phyloP scores from a whole-genome alignment of 2,113 vertebrate species.

The Gymnogyps californianus region DNA sequence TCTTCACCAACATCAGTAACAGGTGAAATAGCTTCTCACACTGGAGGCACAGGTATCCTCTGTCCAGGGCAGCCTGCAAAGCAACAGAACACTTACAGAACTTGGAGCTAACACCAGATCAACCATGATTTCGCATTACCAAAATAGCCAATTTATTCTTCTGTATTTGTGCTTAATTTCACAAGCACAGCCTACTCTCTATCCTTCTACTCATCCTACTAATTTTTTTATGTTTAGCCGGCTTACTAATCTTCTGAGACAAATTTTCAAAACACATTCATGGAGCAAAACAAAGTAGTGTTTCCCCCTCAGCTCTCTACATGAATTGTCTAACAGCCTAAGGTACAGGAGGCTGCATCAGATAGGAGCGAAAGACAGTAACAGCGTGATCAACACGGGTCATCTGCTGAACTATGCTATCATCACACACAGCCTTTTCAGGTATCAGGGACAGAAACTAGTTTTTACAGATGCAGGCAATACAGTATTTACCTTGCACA shows the following conservation, averaged over 20 bases:
- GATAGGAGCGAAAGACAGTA: constrained; percentile 62
- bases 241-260: background rate
- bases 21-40: background rate
- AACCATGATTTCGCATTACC: background rate
- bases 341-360: constrained; percentile 41
- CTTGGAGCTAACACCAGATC: background rate
- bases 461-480: background rate
- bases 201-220: background rate
- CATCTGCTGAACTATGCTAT: constrained; percentile 72
- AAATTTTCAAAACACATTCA: background rate
- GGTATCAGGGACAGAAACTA: fast-evolving
- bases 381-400: constrained; percentile 13
- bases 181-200: background rate
- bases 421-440: constrained; percentile 51
- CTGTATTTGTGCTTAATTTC: background rate
- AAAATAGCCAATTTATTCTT: background rate
- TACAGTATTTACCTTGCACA: background rate
- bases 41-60: background rate
- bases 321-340: background rate
- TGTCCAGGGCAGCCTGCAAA: background rate
- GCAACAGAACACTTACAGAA: background rate
- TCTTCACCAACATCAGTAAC: background rate
- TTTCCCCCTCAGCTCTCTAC: background rate
- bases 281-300: fast-evolving
- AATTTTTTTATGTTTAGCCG: fast-evolving